Percentiles rank a stretch among this genome's conserved stretches.
phyloP scores from a whole-genome alignment of 1,140 invertebrate genomes.

The Scaptomyza graminum region DNA sequence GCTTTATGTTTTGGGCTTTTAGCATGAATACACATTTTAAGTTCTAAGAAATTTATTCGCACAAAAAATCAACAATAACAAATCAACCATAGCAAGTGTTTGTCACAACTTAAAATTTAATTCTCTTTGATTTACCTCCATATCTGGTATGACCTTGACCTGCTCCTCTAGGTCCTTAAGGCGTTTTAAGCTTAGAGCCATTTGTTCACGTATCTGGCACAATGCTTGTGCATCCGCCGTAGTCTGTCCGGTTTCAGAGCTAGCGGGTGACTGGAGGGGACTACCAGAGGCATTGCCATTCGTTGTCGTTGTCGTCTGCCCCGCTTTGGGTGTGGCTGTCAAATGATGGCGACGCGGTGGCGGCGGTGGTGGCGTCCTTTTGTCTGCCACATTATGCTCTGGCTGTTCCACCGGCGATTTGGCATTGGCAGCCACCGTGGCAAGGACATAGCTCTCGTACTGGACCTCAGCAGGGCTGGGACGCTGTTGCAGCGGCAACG shows the following conservation, averaged over 20 bases:
- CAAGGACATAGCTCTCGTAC: conserved; percentile 80
- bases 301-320: conserved; percentile 19
- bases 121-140: conserved; percentile 85
- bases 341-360: conserved; percentile 70
- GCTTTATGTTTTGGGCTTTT: too few species aligned
- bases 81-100: too few species aligned
- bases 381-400: conserved; percentile 29
- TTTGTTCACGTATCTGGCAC: conserved; percentile 84
- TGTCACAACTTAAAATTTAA: too few species aligned
- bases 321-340: conserved; percentile 38
- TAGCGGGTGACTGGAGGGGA: conserved; percentile 56
- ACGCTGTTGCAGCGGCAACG: conserved; percentile 69
- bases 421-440: conserved; percentile 79
- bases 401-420: conserved; percentile 78
- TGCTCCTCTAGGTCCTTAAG: conserved; percentile 93
- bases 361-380: conserved; percentile 52
- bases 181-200: conserved; percentile 90
- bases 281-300: conserved; percentile 42
- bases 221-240: conserved; percentile 70
- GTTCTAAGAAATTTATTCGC: too few species aligned
- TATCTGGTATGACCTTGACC: conserved; percentile 92
- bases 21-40: too few species aligned
- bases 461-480: conserved; percentile 77
- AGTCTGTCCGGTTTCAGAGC: conserved; percentile 51
- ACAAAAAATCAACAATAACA: too few species aligned